Evolutionary conservation across 2,113 vertebrate species (phyloP).

Genomic region (Stegastes partitus): DNA sequence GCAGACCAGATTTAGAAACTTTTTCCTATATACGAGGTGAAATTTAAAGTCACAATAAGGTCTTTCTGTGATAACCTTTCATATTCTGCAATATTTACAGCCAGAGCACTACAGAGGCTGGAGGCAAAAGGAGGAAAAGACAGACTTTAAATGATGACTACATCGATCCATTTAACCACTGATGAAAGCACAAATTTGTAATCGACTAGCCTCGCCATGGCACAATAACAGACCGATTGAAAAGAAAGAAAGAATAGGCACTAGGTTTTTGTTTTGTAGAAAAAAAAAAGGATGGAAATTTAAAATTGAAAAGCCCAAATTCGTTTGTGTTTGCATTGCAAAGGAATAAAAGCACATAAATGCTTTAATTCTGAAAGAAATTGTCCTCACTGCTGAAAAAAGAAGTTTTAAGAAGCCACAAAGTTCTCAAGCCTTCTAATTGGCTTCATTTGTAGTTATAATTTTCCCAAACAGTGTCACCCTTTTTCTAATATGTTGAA

Average conservation of each 20-base stretch:
- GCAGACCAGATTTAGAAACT: conserved; percentile 3
- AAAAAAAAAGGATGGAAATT: neutral
- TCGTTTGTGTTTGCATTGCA: neutral
- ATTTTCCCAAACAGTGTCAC: neutral
- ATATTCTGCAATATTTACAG: conserved; percentile 14
- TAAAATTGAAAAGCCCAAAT: no score
- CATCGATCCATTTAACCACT: conserved; percentile 27
- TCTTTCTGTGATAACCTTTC: conserved; percentile 4
- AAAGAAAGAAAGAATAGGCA: conserved; percentile 25
- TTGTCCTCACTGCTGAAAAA: neutral
- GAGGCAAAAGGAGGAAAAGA: neutral
- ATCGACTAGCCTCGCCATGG: conserved; percentile 3
- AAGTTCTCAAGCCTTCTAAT: neutral
- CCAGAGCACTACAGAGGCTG: neutral
- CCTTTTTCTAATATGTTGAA: neutral
- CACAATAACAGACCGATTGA: conserved; percentile 17
- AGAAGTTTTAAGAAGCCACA: no score
- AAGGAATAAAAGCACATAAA: neutral
- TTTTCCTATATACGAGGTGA: neutral
- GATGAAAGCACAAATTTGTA: conserved; percentile 39
- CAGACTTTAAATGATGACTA: neutral
- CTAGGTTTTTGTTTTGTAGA: neutral
- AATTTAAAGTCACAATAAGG: neutral
- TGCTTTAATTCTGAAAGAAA: neutral
- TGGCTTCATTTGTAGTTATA: no score